Evolutionary conservation across 2,113 vertebrate species (phyloP), one percentile per base, ranked within the genome.

Genomic region (Osmerus mordax): DNA sequence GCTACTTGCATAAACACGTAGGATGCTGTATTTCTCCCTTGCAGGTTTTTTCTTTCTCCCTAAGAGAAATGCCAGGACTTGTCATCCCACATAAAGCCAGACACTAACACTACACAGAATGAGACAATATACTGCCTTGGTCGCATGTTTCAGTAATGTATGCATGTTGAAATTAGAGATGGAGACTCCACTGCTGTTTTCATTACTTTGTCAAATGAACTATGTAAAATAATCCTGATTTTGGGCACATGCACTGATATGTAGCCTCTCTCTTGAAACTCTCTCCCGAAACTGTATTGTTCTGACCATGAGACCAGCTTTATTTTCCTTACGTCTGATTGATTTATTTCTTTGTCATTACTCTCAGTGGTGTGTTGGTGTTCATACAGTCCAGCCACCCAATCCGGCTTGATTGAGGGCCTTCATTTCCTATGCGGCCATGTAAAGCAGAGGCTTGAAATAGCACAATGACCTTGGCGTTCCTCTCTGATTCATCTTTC

Each of bases 341-440:
- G 90, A 91, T 91, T 89, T 87, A 88, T 87, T 66, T 71, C 72
- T 87, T 78, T 77, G 83, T 86, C 85, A 90, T 84, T 81, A 88
- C 84, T 81, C 80, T 90, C 80, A 75, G 82, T 67, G 82, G 80
- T 53, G 75, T 81, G 83, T 81, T 81, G 79, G 21, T 81, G 79
- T 67, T 72, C 77, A 72, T 77, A 78, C 32, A 75, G 84, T 84
- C 75, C 81, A 77, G 82, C 75, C 81, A 84, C 79, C 78, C 89
- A 82, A 78, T 88, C 85, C 56, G 53, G 73, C 72, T 85, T 91
- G 91, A 93, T 92, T 92, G 87, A 92, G 89, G 89, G 83, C 81
- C 87, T 84, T 87, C 88, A 91, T 91, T 92, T 91, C 76, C 81
- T 86, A 91, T 91, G 90, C 88, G 65, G 80, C 82, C 87, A 92